These are phyloP conservation scores for Portunus trituberculatus DNA, from an alignment of 1,140 invertebrate species.

Conservation along the genomic window DNA sequence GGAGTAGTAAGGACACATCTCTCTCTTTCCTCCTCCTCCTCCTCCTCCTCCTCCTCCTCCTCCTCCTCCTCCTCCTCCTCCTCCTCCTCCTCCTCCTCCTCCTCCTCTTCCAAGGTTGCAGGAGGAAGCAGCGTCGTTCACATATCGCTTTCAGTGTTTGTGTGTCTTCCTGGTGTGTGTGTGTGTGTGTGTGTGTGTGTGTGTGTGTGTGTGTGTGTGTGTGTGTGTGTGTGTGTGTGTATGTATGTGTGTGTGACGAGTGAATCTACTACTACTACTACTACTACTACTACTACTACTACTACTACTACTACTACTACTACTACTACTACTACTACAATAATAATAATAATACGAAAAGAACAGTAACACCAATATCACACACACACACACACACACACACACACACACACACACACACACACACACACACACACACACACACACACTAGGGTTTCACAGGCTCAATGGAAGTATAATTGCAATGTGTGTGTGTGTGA, in stretches of 20 bases:
- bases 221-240: neutral
- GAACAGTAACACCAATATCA: neutral
- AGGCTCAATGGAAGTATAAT: slow-evolving; percentile 47
- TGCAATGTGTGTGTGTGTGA: slow-evolving; percentile 34
- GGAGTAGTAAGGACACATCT: no score
- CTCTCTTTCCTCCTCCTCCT: neutral
- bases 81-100: no score
- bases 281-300: no score
- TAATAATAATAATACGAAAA: neutral
- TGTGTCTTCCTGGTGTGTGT: slow-evolving; percentile 1
- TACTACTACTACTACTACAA: neutral
- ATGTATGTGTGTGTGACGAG: neutral
- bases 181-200: slow-evolving; percentile 38
- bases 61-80: no score
- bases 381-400: slow-evolving; percentile 36
- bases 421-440: slow-evolving; percentile 61
- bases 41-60: neutral
- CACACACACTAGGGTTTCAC: slow-evolving; percentile 59
- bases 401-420: slow-evolving; percentile 53
- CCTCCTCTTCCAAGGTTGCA: no score
- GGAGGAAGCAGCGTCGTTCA: no score
- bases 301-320: neutral
- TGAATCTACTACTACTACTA: no score
- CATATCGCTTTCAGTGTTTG: neutral
- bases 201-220: slow-evolving; percentile 34